phyloP scores from a whole-genome alignment of 2,113 vertebrate species.

The Neotragus moschatus region DNA sequence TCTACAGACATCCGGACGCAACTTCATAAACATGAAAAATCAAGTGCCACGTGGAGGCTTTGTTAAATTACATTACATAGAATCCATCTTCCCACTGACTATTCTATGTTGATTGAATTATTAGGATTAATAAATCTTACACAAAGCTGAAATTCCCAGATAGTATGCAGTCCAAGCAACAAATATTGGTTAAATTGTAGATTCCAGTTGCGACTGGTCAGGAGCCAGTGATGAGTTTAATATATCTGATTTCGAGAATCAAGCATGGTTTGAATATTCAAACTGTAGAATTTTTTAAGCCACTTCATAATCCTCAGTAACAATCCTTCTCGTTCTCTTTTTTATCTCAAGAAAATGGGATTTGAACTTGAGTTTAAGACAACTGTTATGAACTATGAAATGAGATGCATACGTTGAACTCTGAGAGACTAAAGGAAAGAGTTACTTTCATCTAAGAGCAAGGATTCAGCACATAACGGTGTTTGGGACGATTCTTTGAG shows the following conservation, averaged over 20 bases:
- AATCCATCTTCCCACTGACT: background rate
- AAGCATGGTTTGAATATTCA: background rate
- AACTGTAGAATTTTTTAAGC: background rate
- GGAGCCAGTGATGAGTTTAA: background rate
- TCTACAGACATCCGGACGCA: background rate
- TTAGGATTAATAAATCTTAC: background rate
- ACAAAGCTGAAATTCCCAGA: background rate
- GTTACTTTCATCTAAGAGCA: background rate
- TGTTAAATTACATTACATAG: background rate
- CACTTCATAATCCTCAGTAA: background rate
- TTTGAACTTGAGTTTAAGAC: background rate
- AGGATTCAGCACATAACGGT: background rate
- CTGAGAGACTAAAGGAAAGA: background rate
- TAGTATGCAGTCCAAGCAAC: background rate
- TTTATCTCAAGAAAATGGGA: background rate
- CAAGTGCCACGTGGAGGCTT: accelerated
- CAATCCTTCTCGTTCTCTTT: background rate
- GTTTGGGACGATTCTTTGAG: background rate
- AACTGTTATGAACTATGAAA: background rate
- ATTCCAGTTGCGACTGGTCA: background rate
- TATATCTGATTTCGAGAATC: background rate
- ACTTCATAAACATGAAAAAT: background rate
- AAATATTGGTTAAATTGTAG: background rate
- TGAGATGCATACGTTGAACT: background rate
- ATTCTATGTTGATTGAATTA: background rate